Evolutionary conservation across 2,797 vertebrate species (phyloP), one percentile per base, ranked within the genome.

Genomic region (Thripadectes ignobilis): DNA sequence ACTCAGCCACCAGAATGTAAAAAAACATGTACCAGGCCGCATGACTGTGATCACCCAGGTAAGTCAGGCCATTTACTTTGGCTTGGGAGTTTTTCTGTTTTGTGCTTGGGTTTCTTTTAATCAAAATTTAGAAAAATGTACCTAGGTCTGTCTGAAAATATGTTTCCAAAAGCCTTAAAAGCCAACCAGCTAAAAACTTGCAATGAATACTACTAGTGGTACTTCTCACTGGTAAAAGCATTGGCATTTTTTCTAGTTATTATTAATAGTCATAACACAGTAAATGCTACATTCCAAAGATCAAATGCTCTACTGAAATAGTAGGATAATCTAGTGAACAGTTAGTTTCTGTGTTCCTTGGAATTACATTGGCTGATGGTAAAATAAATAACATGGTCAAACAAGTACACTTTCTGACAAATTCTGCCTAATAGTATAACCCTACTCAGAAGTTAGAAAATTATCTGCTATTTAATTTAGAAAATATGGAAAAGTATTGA

Each of bases 11-110:
- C 99, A 1, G 99, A 99, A 95, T 99, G 99, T 97, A 99, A 99
- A 96, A 99, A 98, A 66, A 89, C 98, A 21, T 99, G 99, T 52
- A 99, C 98, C 30, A 98, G 99, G 78, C 94, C 98, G 52, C 99
- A 99, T 68, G 99, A 99, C 59, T 99, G 99, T 92, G 99, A 99
- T 93, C 99, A 99, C 96, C 99, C 98, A 96, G 99, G 99, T 99
- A 95, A 77, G 96, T 85, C 23, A 76, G 46, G 29, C 65, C 14
- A 17, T 83, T 76, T 8, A 20, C 4, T 82, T 86, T 88, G 76
- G 13, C 32, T 6, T 59, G 22, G 16, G 1, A 0, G 1, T 14
- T 2, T 75, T 4, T 20, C 76, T 80, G 11, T 4, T 74, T 79
- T 51, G 16, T 69, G 11, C 62, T 36, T 36, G 13, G 7, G 7